phyloP scores from a whole-genome alignment of 2,113 vertebrate genomes.

The Ceyx margarethae region DNA sequence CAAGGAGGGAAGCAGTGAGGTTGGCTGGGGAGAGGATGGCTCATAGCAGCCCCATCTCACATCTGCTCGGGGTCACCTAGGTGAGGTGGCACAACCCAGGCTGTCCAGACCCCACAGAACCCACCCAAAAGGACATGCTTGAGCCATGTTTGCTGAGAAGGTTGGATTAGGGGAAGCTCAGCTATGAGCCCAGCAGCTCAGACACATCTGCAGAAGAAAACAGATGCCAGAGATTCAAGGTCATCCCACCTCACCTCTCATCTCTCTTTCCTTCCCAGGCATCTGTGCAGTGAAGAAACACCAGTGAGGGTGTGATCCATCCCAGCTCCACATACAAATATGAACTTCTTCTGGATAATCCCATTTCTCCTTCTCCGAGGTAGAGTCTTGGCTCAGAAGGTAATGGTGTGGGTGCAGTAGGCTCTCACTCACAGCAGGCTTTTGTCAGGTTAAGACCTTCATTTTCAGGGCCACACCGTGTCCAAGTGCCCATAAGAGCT shows the following conservation, averaged over 20 bases:
- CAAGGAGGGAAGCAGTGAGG: neutral
- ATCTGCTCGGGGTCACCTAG: neutral
- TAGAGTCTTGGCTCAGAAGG: neutral
- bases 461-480: neutral
- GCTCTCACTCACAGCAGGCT: neutral
- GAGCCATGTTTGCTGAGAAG: no score
- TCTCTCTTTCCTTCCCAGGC: neutral
- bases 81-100: neutral
- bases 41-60: neutral
- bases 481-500: neutral
- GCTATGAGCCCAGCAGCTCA: neutral
- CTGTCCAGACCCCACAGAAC: neutral
- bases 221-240: neutral
- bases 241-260: neutral
- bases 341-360: slow-evolving; percentile 51
- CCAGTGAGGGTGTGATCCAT: neutral
- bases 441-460: neutral
- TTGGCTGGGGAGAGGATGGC: neutral
- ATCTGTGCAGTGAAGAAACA: neutral
- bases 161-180: no score
- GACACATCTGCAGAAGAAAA: neutral
- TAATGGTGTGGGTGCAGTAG: neutral
- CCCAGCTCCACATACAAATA: neutral
- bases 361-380: slow-evolving; percentile 53
- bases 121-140: no score